Evolutionary conservation across 2,113 vertebrate species (phyloP), one percentile per base, ranked within the genome.

Genomic region (Oncorhynchus clarkii): DNA sequence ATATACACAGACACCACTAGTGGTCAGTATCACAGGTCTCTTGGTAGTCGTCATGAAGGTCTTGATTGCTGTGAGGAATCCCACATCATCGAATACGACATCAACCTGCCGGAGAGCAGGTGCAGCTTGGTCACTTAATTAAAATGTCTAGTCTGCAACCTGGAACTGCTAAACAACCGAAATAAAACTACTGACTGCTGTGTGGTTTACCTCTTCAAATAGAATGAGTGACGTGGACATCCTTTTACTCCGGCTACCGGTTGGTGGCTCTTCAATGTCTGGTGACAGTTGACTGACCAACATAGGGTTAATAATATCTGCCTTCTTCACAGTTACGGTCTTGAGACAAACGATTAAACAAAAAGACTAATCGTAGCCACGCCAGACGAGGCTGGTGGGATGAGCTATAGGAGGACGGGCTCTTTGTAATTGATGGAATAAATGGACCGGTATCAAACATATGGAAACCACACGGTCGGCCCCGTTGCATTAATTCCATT

Each of bases 1-100:
- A 9, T 39, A 45, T 45, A 11, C 11, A 11, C 8, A 45, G 92
- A 89, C 90, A 99, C 97, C 97, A 45, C 87, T 97, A 24, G 96
- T 96, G 66, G 97, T 99, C 75, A 99, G 93, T 80, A 99, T 82
- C 5, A 99, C 93, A 20, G 97, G 97, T 78, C 97, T 95, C 89
- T 98, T 99, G 31, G 95, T 96, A 72, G 95, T 96, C 34, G 89
- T 87, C 96, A 97, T 98, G 80, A 99, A 96, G 4, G 95, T 94
- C 90, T 96, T 98, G 82, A 98, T 89, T 73, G 97, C 97, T 77
- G 87, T 88, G 73, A 97, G 86, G 93, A 99, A 99, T 57, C 97
- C 97, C 70, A 90, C 91, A 81, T 99, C 97, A 82, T 96, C 94
- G 88, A 99, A 97, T 90, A 97, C 93, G 69, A 99, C 88, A 88